Evolutionary conservation across 2,888 invertebrate genomes (phyloP).

Genomic region (Chrysotoxum bicinctum): DNA sequence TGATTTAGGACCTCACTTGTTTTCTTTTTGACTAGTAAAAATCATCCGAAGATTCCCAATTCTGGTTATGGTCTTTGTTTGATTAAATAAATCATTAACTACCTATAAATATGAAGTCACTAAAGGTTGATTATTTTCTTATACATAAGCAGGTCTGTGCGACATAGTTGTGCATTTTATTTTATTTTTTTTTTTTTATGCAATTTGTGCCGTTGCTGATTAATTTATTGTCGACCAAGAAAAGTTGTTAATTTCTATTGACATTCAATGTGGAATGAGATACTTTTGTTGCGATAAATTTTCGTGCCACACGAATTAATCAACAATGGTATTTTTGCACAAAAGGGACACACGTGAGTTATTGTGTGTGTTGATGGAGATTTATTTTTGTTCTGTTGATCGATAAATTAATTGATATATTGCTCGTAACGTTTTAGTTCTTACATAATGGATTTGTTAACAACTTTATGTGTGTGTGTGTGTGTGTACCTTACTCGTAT

Average conservation of each 20-base stretch:
- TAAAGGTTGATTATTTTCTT: too few species aligned
- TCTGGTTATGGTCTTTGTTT: too few species aligned
- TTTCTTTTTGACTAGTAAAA: too few species aligned
- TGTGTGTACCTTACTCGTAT: too few species aligned
- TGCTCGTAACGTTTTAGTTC: not conserved
- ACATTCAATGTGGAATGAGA: constrained; percentile 68
- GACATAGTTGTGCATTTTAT: not conserved
- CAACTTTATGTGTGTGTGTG: too few species aligned
- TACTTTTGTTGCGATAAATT: constrained; percentile 67
- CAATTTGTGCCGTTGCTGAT: constrained; percentile 38
- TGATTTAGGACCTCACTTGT: too few species aligned
- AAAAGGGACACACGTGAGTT: constrained; percentile 18
- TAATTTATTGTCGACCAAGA: constrained; percentile 68
- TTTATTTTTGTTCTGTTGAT: not conserved
- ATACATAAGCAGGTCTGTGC: not conserved
- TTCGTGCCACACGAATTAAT: constrained; percentile 71
- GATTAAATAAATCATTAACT: too few species aligned
- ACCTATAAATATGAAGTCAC: too few species aligned
- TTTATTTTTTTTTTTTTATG: not conserved
- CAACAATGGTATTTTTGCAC: constrained; percentile 63
- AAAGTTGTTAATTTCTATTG: constrained; percentile 72
- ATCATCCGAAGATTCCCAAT: too few species aligned
- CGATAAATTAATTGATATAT: constrained; percentile 23
- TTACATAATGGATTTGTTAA: too few species aligned
- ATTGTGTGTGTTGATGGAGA: constrained; percentile 13